These are phyloP conservation scores for Lophius piscatorius DNA, from an alignment of 2,113 vertebrate species.

Conservation along the genomic window DNA sequence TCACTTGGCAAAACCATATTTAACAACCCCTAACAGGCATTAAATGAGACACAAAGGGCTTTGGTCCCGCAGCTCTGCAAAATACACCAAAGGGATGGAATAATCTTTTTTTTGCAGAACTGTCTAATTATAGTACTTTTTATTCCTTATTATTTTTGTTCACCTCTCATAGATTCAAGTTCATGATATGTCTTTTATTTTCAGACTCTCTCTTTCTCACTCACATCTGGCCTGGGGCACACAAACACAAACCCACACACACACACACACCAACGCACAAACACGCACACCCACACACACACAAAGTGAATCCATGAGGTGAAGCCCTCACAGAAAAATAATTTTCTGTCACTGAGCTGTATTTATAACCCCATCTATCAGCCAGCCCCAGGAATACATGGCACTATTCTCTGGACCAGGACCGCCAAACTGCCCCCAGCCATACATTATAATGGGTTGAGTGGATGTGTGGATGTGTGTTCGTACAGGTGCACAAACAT, in stretches of 20 bases:
- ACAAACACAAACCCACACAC: slow-evolving; percentile 8
- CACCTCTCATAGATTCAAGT: slow-evolving; percentile 27
- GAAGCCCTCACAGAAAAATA: slow-evolving; percentile 60
- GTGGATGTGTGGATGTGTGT: slow-evolving; percentile 19
- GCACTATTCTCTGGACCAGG: slow-evolving; percentile 66
- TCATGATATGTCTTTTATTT: slow-evolving; percentile 24
- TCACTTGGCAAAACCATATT: slow-evolving; percentile 11
- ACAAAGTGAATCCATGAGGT: slow-evolving; percentile 50
- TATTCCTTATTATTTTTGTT: slow-evolving; percentile 12
- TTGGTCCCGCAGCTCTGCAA: slow-evolving; percentile 17
- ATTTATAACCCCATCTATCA: slow-evolving; percentile 75
- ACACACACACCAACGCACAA: slow-evolving; percentile 6
- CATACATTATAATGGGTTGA: slow-evolving; percentile 50
- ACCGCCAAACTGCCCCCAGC: slow-evolving; percentile 70
- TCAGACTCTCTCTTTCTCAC: neutral
- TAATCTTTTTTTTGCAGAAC: slow-evolving; percentile 9
- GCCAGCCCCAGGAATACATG: slow-evolving; percentile 51
- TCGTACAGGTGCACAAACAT: neutral
- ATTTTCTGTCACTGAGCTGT: slow-evolving; percentile 66
- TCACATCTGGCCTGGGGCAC: no score
- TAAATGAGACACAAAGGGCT: slow-evolving; percentile 10
- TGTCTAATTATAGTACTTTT: slow-evolving; percentile 15
- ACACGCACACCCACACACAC: slow-evolving; percentile 17
- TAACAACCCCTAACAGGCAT: slow-evolving; percentile 20
- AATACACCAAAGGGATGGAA: neutral